Percentiles rank a stretch among this genome's conserved stretches.
phyloP scores from a whole-genome alignment of 2,888 invertebrate genomes.

The Quadroppia sp. region DNA sequence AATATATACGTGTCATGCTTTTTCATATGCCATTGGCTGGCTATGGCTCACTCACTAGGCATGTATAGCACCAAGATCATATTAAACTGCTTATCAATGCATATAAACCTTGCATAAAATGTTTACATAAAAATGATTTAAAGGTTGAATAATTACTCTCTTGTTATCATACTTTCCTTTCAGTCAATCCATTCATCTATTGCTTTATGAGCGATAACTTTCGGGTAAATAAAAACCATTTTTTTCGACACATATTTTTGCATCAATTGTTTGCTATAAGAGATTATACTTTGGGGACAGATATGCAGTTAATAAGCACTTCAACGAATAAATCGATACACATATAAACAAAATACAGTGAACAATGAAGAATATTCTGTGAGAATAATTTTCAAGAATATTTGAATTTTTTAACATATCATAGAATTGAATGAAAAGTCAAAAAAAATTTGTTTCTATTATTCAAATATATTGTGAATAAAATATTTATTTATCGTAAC shows the following conservation, averaged over 20 bases:
- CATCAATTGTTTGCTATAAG: too few relatives aligned
- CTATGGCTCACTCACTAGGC: slow-evolving; percentile 48
- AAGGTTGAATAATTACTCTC: not conserved
- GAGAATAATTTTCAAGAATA: too few relatives aligned
- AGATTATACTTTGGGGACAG: too few relatives aligned
- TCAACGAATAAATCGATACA: too few relatives aligned
- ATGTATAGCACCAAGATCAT: not conserved
- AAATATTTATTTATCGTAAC: too few relatives aligned
- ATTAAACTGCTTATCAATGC: not conserved
- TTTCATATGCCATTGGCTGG: slow-evolving; percentile 47
- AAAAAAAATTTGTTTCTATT: too few relatives aligned
- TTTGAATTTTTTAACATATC: too few relatives aligned
- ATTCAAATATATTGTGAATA: too few relatives aligned
- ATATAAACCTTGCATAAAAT: not conserved
- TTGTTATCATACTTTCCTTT: not conserved
- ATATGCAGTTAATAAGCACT: too few relatives aligned
- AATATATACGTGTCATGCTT: slow-evolving; percentile 46
- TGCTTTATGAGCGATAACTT: slow-evolving; percentile 51
- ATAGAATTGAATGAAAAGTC: too few relatives aligned
- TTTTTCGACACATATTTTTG: not conserved
- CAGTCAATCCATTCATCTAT: slow-evolving; percentile 49
- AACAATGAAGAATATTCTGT: too few relatives aligned
- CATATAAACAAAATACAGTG: too few relatives aligned
- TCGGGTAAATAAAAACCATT: slow-evolving; percentile 45
- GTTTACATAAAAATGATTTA: not conserved